Conservation (phyloP, 1,140 invertebrate genomes). For the Temnothorax nylanderi region DNA sequence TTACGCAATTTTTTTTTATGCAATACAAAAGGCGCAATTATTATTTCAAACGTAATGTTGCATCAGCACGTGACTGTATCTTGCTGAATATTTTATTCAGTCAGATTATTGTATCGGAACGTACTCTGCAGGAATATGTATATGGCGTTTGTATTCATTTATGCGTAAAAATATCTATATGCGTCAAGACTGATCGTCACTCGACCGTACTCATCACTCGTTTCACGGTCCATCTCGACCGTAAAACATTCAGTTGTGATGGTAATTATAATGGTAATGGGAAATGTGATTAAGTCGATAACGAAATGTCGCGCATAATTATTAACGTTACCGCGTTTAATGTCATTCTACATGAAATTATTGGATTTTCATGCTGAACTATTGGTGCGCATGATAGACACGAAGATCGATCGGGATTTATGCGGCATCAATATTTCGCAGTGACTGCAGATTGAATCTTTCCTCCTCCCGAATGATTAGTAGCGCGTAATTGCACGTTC, state of each 20-base stretch:
- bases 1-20: constrained; percentile 5
- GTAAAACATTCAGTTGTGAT: constrained; percentile 40
- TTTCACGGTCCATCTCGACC: neutral
- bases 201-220: neutral
- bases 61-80: neutral
- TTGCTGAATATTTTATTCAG: constrained; percentile 26
- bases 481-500: neutral
- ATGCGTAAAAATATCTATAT: constrained; percentile 41
- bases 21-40: neutral
- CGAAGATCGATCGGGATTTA: constrained; percentile 41
- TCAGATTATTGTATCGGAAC: neutral
- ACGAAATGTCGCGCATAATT: constrained; percentile 41
- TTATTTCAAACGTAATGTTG: constrained; percentile 20
- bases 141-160: neutral
- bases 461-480: neutral
- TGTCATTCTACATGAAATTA: constrained; percentile 23
- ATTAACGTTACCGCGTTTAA: constrained; percentile 34
- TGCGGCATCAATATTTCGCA: constrained; percentile 6
- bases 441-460: constrained; percentile 15
- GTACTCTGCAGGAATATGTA: neutral
- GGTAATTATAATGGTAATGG: constrained; percentile 42
- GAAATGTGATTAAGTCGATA: constrained; percentile 49
- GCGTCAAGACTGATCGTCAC: constrained; percentile 1
- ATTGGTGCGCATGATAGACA: constrained; percentile 1
- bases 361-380: constrained; percentile 24